phyloP scores from a whole-genome alignment of 37 sponge, comb jelly and placozoan genomes.

The Eunapius fragilis region DNA sequence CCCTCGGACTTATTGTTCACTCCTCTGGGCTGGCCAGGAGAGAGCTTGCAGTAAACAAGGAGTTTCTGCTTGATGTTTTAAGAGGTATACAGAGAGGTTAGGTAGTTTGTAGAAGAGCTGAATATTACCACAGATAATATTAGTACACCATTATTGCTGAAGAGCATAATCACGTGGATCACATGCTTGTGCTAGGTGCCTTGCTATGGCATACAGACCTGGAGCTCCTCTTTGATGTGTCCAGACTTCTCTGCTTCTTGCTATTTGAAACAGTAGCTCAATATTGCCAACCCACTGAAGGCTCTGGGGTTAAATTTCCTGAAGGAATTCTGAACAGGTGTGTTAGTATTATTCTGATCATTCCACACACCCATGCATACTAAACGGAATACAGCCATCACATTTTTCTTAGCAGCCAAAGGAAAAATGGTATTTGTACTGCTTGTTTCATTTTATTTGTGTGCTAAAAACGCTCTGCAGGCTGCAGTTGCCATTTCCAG shows the following conservation, averaged over 20 bases:
- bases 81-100: slow-evolving; percentile 20
- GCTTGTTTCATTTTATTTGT: background rate
- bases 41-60: background rate
- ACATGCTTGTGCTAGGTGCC: background rate
- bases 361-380: no score
- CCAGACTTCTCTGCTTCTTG: slow-evolving; percentile 37
- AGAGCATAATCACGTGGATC: background rate
- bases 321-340: slow-evolving; percentile 28
- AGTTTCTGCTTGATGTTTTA: slow-evolving; percentile 14
- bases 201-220: background rate
- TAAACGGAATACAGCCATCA: no score
- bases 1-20: slow-evolving; percentile 29
- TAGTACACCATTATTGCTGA: background rate
- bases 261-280: slow-evolving; percentile 32
- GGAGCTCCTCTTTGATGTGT: slow-evolving; percentile 2
- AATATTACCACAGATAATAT: background rate
- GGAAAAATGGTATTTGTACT: no score
- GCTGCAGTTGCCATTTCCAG: slow-evolving; percentile 65
- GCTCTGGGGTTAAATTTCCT: slow-evolving; percentile 21
- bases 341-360: no score
- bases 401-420: no score
- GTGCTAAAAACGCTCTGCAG: slow-evolving; percentile 15
- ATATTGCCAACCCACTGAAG: slow-evolving; percentile 9
- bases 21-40: slow-evolving; percentile 11
- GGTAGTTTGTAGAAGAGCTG: background rate